These are phyloP conservation scores for Cepaea nemoralis DNA, from an alignment of 1,140 invertebrate species.

Conservation along the genomic window DNA sequence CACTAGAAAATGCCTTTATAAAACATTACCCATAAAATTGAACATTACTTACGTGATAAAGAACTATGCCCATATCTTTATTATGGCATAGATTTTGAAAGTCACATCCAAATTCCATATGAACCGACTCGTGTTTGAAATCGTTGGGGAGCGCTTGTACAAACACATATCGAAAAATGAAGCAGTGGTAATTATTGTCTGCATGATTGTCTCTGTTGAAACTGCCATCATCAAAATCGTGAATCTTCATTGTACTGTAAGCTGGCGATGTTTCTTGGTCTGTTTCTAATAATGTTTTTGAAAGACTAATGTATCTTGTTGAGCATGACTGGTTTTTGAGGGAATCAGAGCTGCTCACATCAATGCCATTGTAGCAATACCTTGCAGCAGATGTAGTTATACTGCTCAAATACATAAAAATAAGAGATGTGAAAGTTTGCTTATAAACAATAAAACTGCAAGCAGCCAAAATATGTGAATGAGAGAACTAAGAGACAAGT, in stretches of 20 bases:
- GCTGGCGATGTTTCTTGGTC: neutral
- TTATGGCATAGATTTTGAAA: neutral
- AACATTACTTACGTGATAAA: neutral
- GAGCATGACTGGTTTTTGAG: conserved; percentile 27
- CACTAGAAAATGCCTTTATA: no score
- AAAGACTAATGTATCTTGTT: neutral
- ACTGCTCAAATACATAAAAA: neutral
- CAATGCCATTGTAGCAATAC: conserved; percentile 17
- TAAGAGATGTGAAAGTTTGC: no score
- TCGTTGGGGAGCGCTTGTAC: neutral
- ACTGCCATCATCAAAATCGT: neutral
- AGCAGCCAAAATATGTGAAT: no score
- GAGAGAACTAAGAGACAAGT: no score
- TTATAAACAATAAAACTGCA: no score
- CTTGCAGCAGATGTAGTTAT: neutral
- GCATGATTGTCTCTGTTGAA: neutral
- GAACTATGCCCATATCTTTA: neutral
- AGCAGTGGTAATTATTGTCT: neutral
- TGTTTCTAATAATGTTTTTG: conserved; percentile 16
- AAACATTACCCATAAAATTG: no score
- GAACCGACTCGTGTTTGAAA: conserved; percentile 3
- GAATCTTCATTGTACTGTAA: neutral
- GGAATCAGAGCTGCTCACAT: neutral
- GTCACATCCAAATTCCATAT: conserved; percentile 27
- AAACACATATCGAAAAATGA: conserved; percentile 11